Evolutionary conservation across 2,113 vertebrate species (phyloP).

Genomic region (Pionites leucogaster): DNA sequence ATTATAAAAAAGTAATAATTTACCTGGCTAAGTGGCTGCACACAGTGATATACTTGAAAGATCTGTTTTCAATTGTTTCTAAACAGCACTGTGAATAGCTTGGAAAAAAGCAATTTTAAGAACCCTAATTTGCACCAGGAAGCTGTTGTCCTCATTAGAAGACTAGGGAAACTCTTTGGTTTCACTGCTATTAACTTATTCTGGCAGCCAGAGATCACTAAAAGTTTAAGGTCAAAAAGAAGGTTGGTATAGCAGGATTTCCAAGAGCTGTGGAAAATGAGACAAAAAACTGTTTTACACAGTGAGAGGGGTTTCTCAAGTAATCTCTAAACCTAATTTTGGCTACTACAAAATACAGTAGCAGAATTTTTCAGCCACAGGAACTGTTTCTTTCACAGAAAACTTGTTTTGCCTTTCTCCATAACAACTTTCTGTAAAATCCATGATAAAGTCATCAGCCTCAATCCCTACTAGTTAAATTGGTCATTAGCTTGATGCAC

Average conservation of each 20-base stretch:
- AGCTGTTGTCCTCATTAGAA: not conserved
- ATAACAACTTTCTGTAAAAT: not conserved
- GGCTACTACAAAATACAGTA: not conserved
- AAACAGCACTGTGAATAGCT: not conserved
- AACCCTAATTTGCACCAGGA: not conserved
- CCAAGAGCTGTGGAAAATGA: not conserved
- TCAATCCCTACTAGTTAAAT: not conserved
- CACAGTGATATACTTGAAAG: not conserved
- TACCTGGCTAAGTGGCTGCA: not conserved
- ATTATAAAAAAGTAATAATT: not conserved
- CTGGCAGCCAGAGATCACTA: not conserved
- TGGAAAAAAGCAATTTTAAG: not conserved
- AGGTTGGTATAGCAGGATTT: not conserved
- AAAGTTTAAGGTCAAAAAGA: not conserved
- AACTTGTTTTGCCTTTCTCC: not conserved
- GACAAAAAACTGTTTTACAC: not conserved
- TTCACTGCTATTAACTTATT: not conserved
- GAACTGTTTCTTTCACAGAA: not conserved
- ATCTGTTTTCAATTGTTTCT: not conserved
- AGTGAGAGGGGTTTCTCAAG: not conserved
- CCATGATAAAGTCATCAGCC: not conserved
- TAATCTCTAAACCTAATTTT: not conserved
- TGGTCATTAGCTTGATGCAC: not conserved
- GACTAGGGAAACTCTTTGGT: not conserved
- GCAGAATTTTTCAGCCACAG: not conserved